phyloP scores from a whole-genome alignment of 2,113 vertebrate species.

The Gnathonemus echidnorhynchus region DNA sequence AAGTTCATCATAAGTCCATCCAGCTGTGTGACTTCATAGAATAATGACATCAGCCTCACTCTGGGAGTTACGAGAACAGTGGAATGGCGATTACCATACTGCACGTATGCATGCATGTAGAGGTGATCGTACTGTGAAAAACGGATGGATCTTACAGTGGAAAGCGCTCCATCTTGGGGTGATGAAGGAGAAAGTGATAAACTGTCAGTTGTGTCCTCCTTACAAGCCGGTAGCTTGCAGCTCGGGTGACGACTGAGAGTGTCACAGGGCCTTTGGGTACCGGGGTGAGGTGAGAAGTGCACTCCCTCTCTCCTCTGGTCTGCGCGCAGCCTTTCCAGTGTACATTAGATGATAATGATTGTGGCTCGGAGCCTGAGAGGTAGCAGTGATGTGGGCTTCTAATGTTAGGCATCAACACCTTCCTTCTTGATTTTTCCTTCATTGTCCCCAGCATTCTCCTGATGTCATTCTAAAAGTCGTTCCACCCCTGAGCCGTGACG shows the following conservation, averaged over 20 bases:
- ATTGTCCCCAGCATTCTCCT: neutral
- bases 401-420: neutral
- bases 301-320: neutral
- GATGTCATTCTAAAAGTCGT: neutral
- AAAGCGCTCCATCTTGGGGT: conserved; percentile 4
- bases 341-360: neutral
- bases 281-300: neutral
- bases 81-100: neutral
- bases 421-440: neutral
- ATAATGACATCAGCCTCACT: neutral
- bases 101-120: neutral
- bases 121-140: neutral
- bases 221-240: conserved; percentile 6
- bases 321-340: neutral
- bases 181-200: conserved; percentile 28
- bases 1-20: neutral
- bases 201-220: conserved; percentile 23
- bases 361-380: neutral
- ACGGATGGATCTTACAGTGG: neutral
- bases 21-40: neutral
- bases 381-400: neutral
- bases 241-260: neutral
- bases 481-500: neutral
- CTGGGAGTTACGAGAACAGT: neutral
- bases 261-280: neutral